Conservation (phyloP, 2,113 vertebrate species). For the Urocynchramus pylzowi region DNA sequence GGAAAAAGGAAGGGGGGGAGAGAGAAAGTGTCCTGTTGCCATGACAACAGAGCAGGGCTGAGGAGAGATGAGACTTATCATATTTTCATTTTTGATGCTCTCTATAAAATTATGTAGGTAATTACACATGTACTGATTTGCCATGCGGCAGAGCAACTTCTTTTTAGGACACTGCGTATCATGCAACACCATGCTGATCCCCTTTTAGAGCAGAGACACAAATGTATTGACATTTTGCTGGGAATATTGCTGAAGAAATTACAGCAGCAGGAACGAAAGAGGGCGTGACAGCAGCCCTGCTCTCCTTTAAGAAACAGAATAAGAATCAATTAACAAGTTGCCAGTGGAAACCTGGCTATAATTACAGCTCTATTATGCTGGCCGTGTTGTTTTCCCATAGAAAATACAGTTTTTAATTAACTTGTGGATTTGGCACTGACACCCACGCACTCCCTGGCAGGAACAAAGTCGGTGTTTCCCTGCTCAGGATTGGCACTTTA, state of each 20-base stretch:
- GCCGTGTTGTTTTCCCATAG: constrained; percentile 32
- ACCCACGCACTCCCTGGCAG: neutral
- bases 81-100: constrained; percentile 64
- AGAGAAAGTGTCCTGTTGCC: constrained; percentile 46
- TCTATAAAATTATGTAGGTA: constrained; percentile 45
- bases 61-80: constrained; percentile 24
- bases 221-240: neutral
- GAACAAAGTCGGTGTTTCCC: neutral
- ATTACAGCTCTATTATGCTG: constrained; percentile 59
- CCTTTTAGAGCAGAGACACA: neutral
- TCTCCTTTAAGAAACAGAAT: constrained; percentile 19
- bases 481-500: neutral
- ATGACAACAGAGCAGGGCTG: constrained; percentile 49
- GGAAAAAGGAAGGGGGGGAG: neutral
- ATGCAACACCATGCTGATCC: neutral
- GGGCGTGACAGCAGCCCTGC: constrained; percentile 24
- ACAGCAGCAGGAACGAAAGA: neutral
- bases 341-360: constrained; percentile 55
- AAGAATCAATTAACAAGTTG: constrained; percentile 65
- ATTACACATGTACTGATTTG: constrained; percentile 44
- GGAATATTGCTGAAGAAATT: neutral
- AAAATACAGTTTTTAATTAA: constrained; percentile 63
- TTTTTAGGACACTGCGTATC: neutral
- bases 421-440: constrained; percentile 32
- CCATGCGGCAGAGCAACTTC: neutral